Conservation (phyloP, 2,888 invertebrate genomes). For the Dicyrtoma fusca region DNA sequence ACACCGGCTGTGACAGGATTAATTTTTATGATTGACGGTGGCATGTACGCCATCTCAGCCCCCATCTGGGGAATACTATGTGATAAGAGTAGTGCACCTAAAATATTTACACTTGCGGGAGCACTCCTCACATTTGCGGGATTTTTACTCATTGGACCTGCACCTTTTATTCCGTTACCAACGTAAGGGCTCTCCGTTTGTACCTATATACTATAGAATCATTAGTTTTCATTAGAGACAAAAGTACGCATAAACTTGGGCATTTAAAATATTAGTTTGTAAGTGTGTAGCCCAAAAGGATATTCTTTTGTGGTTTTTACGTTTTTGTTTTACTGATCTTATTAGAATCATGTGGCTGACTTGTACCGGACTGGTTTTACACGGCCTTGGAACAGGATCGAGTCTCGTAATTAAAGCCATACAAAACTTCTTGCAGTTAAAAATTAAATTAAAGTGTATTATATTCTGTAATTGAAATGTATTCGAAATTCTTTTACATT, state of each 20-base stretch:
- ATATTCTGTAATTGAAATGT: no score
- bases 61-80: slow-evolving; percentile 79
- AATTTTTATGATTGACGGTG: slow-evolving; percentile 70
- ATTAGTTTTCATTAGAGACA: slow-evolving; percentile 7
- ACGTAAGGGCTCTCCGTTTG: slow-evolving; percentile 62
- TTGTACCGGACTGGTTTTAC: slow-evolving; percentile 72
- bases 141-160: slow-evolving; percentile 78
- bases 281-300: no score
- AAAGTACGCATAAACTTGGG: no score
- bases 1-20: slow-evolving; percentile 57
- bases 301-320: no score
- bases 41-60: slow-evolving; percentile 19
- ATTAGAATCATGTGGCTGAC: slow-evolving; percentile 64
- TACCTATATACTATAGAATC: no score
- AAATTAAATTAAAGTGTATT: no score
- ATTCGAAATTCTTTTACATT: no score
- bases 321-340: no score
- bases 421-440: no score
- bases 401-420: no score
- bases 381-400: slow-evolving; percentile 63
- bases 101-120: slow-evolving; percentile 70
- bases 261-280: no score
- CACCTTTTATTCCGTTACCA: slow-evolving; percentile 71
- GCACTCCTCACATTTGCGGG: slow-evolving; percentile 70
- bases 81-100: slow-evolving; percentile 71